Percentiles rank a stretch among this genome's conserved stretches.
Evolutionary conservation across 2,113 vertebrate species (phyloP).

Genomic region (Chaetodon auriga): DNA sequence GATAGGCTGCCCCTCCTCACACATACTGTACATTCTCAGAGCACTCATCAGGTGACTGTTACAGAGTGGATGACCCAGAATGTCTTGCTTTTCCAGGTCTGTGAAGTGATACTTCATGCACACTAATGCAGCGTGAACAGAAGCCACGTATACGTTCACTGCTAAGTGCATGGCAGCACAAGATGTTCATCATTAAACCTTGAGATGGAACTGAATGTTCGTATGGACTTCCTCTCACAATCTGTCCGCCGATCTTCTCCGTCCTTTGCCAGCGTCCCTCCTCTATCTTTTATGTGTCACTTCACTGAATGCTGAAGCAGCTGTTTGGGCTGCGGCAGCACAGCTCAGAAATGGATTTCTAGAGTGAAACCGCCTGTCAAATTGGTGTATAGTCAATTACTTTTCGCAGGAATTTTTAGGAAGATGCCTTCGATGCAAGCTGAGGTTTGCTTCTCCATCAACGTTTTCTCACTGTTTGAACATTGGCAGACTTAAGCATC

Average conservation of each 20-base stretch:
- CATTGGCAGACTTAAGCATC: slow-evolving; percentile 14
- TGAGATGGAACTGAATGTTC: background rate
- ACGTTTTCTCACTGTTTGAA: no score
- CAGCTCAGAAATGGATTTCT: background rate
- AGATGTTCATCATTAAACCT: slow-evolving; percentile 7
- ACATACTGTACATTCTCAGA: background rate
- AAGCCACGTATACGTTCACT: background rate
- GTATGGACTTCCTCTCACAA: background rate
- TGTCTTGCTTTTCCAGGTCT: slow-evolving; percentile 3
- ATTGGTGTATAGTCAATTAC: background rate
- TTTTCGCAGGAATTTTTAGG: background rate
- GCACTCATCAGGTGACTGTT: background rate
- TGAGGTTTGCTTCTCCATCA: background rate
- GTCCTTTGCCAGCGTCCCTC: background rate
- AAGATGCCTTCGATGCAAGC: no score
- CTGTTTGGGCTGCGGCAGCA: background rate
- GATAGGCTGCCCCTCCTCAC: background rate
- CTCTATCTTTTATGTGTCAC: background rate
- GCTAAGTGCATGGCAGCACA: background rate
- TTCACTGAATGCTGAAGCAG: slow-evolving; percentile 18
- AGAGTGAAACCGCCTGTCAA: background rate
- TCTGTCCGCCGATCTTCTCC: slow-evolving; percentile 7
- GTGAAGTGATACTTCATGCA: background rate
- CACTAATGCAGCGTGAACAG: background rate
- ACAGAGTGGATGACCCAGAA: slow-evolving; percentile 14